These are phyloP conservation scores for Actinia tenebrosa DNA, from an alignment of 64 coral and sea anemone species.

Conservation along the genomic window DNA sequence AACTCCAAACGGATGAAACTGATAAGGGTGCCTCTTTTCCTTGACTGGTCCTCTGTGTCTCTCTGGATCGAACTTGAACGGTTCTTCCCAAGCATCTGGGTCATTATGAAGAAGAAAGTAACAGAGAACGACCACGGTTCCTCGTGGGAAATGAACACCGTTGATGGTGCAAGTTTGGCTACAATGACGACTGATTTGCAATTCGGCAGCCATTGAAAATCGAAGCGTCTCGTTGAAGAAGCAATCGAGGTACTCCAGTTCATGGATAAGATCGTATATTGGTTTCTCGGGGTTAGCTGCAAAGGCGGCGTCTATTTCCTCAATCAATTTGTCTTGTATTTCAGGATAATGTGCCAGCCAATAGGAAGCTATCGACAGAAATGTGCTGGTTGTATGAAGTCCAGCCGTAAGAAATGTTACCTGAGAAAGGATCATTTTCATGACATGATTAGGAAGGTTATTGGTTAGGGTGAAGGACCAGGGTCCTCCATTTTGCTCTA, in stretches of 20 bases:
- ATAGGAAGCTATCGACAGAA: constrained; percentile 22
- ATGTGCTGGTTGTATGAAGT: constrained; percentile 33
- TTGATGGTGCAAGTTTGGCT: constrained; percentile 36
- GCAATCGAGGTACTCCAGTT: constrained; percentile 38
- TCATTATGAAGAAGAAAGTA: constrained; percentile 36
- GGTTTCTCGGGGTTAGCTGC: constrained; percentile 19
- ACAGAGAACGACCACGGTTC: constrained; percentile 18
- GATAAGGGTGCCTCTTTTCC: constrained; percentile 13
- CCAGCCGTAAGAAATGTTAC: constrained; percentile 21
- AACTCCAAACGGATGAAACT: neutral
- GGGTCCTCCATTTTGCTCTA: too few species aligned
- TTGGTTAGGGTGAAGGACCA: too few species aligned
- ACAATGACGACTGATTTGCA: constrained; percentile 4
- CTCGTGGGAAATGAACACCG: constrained; percentile 46
- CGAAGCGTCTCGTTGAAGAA: constrained; percentile 36
- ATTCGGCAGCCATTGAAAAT: neutral
- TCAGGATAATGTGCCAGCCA: constrained; percentile 30
- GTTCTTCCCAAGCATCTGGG: constrained; percentile 52
- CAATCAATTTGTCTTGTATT: constrained; percentile 37
- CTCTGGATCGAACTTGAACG: constrained; percentile 53
- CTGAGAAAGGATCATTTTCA: neutral
- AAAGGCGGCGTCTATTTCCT: constrained; percentile 30
- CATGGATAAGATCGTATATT: constrained; percentile 27
- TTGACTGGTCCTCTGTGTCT: constrained; percentile 14
- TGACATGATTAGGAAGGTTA: too few species aligned